Evolutionary conservation across 2,888 invertebrate species (phyloP).

Genomic region (Limnephilus lunatus): DNA sequence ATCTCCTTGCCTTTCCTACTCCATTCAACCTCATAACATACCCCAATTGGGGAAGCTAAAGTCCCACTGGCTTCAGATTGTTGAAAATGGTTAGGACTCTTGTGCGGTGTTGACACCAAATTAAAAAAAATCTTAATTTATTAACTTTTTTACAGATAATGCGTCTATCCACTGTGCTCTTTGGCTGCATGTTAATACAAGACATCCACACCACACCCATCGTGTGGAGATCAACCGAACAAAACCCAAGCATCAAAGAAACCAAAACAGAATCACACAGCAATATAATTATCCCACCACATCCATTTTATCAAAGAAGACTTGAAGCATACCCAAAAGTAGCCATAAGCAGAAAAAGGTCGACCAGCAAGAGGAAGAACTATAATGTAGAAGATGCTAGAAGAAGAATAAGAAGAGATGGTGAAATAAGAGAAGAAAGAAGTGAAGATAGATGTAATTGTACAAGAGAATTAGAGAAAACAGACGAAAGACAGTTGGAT

Average conservation of each 20-base stretch:
- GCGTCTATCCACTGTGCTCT: background rate
- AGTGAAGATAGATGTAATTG: slow-evolving; percentile 11
- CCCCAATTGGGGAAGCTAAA: no score
- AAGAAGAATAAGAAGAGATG: background rate
- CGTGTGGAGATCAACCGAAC: slow-evolving; percentile 6
- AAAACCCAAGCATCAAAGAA: background rate
- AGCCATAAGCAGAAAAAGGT: background rate
- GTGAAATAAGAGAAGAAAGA: no score
- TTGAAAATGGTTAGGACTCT: no score
- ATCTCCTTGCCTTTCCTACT: no score
- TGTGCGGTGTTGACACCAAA: background rate
- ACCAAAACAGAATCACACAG: background rate
- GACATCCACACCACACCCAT: background rate
- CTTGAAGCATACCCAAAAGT: background rate
- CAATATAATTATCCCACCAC: background rate
- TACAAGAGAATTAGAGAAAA: background rate
- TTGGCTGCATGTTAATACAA: background rate
- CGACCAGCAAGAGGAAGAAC: background rate
- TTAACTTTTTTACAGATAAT: slow-evolving; percentile 29
- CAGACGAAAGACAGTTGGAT: background rate
- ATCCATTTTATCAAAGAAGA: background rate
- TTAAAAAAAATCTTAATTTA: background rate
- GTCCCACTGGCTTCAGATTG: no score
- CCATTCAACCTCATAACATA: no score
- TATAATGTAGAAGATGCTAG: background rate